These are phyloP conservation scores for Bembecia ichneumoniformis DNA, from an alignment of 2,888 invertebrate genomes.

Conservation along the genomic window DNA sequence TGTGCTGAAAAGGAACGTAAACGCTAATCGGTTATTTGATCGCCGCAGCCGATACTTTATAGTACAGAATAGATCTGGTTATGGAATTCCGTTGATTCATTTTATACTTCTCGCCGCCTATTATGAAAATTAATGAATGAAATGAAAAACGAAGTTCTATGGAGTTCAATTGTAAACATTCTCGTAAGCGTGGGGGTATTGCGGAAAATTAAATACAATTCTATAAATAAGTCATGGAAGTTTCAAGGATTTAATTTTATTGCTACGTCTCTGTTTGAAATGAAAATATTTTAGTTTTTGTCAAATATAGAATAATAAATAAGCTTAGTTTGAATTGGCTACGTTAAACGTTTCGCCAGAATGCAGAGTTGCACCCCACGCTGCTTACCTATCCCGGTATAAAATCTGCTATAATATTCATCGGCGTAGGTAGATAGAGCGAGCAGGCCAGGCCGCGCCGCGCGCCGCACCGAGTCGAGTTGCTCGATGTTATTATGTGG, in stretches of 20 bases:
- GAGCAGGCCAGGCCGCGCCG: slow-evolving; percentile 30
- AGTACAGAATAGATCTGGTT: slow-evolving; percentile 33
- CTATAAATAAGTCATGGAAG: too few species aligned
- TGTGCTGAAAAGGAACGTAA: slow-evolving; percentile 53
- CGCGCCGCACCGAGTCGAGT: slow-evolving; percentile 12
- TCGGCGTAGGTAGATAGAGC: slow-evolving; percentile 51
- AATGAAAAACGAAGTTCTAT: slow-evolving; percentile 32
- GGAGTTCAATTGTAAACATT: neutral
- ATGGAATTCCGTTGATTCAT: too few species aligned
- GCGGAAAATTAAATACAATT: too few species aligned
- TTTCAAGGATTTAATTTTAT: too few species aligned
- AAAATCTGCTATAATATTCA: slow-evolving; percentile 41
- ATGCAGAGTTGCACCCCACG: slow-evolving; percentile 42
- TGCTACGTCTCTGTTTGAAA: too few species aligned
- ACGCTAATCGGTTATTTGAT: slow-evolving; percentile 60
- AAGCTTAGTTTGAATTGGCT: too few species aligned
- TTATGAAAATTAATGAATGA: slow-evolving; percentile 52
- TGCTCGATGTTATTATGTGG: slow-evolving; percentile 54
- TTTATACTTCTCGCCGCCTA: slow-evolving; percentile 34
- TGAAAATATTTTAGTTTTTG: too few species aligned
- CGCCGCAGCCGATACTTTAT: slow-evolving; percentile 30
- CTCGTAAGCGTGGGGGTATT: neutral
- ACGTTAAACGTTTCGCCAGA: slow-evolving; percentile 22
- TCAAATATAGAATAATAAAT: too few species aligned
- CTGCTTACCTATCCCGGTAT: slow-evolving; percentile 47